phyloP scores from a whole-genome alignment of 2,113 vertebrate genomes.

The Polypterus bichir region DNA sequence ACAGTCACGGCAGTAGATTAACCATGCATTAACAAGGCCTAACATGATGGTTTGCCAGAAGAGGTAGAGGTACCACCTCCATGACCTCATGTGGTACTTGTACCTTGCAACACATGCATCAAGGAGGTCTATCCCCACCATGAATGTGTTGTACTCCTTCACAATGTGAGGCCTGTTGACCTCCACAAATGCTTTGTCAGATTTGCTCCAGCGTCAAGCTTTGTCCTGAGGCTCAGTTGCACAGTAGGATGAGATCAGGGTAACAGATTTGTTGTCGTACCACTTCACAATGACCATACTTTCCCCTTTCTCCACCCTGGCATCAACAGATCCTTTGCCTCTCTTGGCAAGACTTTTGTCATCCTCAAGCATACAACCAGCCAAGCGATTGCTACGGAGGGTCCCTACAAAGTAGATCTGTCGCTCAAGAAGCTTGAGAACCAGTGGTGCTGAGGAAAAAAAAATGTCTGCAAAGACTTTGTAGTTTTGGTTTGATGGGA shows the following conservation, averaged over 20 bases:
- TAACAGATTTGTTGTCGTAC: constrained; percentile 15
- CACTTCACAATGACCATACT: constrained; percentile 12
- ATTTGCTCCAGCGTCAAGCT: constrained; percentile 7
- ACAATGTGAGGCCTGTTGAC: constrained; percentile 12
- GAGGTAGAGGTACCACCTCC: constrained; percentile 7
- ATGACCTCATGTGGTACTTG: constrained; percentile 12
- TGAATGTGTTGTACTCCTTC: constrained; percentile 15
- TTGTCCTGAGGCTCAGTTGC: constrained; percentile 7
- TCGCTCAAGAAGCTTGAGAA: constrained; percentile 10
- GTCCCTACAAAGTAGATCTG: constrained; percentile 15
- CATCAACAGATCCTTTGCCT: constrained; percentile 13
- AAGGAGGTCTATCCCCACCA: constrained; percentile 8
- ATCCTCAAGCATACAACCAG: constrained; percentile 11
- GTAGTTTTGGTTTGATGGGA: constrained; percentile 12
- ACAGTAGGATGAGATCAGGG: constrained; percentile 17
- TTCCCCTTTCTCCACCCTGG: constrained; percentile 5
- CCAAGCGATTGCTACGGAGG: constrained; percentile 11
- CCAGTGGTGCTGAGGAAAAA: constrained; percentile 3
- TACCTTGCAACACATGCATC: constrained; percentile 12
- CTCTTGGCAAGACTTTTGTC: constrained; percentile 13
- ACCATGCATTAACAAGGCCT: too few relatives aligned
- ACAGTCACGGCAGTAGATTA: too few relatives aligned
- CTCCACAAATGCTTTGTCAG: constrained; percentile 8
- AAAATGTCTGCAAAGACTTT: constrained; percentile 13
- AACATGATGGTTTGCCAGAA: constrained; percentile 14